A percentile compares a stretch with the other conserved stretches of the same genome.
Evolutionary conservation across 2,797 vertebrate species (phyloP).

Genomic region (Gadopsis marmoratus): DNA sequence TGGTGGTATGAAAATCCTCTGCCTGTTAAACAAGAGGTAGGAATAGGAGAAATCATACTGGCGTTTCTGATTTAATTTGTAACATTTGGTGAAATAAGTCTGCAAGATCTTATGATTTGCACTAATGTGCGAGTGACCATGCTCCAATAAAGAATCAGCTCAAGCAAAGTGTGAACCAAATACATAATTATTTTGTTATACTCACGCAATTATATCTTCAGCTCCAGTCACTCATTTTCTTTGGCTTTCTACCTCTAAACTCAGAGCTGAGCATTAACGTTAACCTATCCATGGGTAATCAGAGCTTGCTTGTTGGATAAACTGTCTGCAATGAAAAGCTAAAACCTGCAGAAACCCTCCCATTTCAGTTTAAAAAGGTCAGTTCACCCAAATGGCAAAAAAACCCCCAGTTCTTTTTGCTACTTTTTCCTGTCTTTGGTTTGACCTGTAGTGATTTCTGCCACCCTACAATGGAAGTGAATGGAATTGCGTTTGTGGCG

Average conservation of each 20-base stretch:
- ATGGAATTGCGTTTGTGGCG: no score
- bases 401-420: no score
- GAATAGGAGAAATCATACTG: not conserved
- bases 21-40: not conserved
- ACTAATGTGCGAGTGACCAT: not conserved
- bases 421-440: no score
- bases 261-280: not conserved
- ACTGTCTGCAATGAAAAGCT: no score
- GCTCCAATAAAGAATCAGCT: not conserved
- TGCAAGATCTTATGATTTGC: not conserved
- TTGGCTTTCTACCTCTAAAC: not conserved
- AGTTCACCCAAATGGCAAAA: not conserved
- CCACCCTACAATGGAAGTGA: no score
- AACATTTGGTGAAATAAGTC: not conserved
- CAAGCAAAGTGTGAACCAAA: no score
- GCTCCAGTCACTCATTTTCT: not conserved
- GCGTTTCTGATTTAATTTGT: not conserved
- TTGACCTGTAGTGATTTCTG: no score
- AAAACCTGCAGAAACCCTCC: not conserved
- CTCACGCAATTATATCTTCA: no score
- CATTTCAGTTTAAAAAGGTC: not conserved
- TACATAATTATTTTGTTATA: no score
- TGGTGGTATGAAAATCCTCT: not conserved
- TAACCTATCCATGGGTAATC: not conserved
- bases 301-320: not conserved